Evolutionary conservation across 2,797 vertebrate species (phyloP).

Genomic region (Bradypus variegatus): DNA sequence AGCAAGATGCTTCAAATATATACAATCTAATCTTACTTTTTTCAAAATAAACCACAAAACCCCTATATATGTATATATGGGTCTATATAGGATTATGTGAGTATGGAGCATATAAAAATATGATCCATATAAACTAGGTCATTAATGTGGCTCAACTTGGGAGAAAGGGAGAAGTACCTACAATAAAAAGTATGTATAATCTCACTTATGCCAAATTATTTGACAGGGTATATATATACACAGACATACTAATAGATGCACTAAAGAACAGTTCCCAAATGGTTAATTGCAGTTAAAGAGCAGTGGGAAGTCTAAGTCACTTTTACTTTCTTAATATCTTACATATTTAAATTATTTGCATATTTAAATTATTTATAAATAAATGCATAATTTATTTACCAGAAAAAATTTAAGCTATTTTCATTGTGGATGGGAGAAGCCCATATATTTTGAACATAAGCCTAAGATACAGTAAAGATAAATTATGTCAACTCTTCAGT

Average conservation of each 20-base stretch:
- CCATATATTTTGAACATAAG: constrained; percentile 8
- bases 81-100: background rate
- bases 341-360: constrained; percentile 13
- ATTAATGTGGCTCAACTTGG: background rate
- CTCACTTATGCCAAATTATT: background rate
- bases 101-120: background rate
- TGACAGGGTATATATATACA: background rate
- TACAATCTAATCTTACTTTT: background rate
- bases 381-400: constrained; percentile 1
- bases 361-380: constrained; percentile 27
- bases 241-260: background rate
- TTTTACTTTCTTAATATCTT: constrained; percentile 5
- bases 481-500: background rate
- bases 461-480: background rate
- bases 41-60: constrained; percentile 7
- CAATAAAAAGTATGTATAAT: background rate
- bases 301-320: background rate
- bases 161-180: background rate
- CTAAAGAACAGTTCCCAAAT: background rate
- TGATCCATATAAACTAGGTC: background rate
- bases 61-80: background rate
- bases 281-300: background rate
- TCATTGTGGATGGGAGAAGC: background rate
- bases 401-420: constrained; percentile 36
- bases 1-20: background rate